Evolutionary conservation across 2,797 vertebrate species (phyloP).

Genomic region (Chrysocyon brachyurus): DNA sequence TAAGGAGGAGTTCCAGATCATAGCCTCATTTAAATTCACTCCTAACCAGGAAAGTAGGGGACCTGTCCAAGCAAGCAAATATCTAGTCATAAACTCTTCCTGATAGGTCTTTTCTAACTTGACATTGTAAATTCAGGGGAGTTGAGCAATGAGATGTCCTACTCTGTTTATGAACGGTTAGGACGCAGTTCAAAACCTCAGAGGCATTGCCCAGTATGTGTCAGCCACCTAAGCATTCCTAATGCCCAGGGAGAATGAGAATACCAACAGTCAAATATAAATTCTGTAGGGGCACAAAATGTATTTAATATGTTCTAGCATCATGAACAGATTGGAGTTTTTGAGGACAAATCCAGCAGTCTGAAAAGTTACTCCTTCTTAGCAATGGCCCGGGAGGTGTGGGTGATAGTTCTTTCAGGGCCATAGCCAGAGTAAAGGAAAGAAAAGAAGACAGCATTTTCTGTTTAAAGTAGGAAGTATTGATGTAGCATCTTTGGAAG

Average conservation of each 20-base stretch:
- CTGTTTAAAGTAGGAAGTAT: neutral
- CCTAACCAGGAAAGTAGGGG: neutral
- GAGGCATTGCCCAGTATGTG: neutral
- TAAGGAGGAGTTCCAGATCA: neutral
- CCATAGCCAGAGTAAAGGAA: neutral
- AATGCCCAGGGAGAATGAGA: too few species aligned
- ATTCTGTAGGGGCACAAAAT: neutral
- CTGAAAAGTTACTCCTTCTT: neutral
- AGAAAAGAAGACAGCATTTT: neutral
- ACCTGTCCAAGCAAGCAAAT: neutral
- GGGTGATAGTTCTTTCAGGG: neutral
- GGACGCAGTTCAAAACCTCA: neutral
- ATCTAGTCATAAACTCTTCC: neutral
- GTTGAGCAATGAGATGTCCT: neutral
- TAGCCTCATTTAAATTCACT: neutral
- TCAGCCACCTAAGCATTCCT: neutral
- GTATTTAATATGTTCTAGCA: neutral
- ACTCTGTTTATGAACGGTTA: neutral
- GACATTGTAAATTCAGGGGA: neutral
- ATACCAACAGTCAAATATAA: neutral
- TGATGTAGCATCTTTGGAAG: neutral
- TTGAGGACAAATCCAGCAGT: neutral
- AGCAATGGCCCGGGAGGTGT: neutral
- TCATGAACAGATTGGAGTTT: neutral
- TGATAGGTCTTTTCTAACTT: neutral